Base-by-base conservation (phyloP, 2,797 vertebrate species). In the Microctenopoma steveboyesi region DNA sequence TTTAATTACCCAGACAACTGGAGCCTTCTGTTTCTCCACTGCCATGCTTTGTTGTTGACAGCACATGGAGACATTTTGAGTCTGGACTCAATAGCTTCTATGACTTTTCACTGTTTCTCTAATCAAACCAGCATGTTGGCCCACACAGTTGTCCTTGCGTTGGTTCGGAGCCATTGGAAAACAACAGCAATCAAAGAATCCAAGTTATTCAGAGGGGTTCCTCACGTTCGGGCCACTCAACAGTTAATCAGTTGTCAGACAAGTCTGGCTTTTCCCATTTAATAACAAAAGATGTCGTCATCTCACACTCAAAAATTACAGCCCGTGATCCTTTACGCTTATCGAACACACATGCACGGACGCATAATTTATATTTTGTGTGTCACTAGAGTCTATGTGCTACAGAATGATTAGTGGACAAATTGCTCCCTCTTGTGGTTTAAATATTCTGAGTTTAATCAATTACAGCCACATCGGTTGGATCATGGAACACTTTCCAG, bases 101-200 rank as follows among this genome's bases (percentile, higher is more conserved):
- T 61, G 79, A 82, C 81, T 76, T 88, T 86, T 87, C 87, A 74
- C 74, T 69, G 85, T 88, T 90, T 82, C 74, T 71, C 54, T 91
- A 91, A 94, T 92, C 76, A 69, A 82, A 89, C 30, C 90, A 83
- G 64, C 64, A 82, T 91, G 90, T 81, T 64, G 56, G 86, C 90
- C 89, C 87, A 87, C 88, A 89, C 90, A 90, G 83, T 81, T 86
- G 86, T 83, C 85, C 74, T 69, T 62, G 74, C 49, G 43, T 75
- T 76, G 64, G 69, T 81, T 80, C 18, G 59, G 49, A 81, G 74
- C 78, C 79, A 78, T 66, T 80, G 66, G 78, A 61, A 86, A 89
- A 89, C 74, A 71, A 89, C 74, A 71, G 61, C 79, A 66, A 76
- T 81, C 68, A 57, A 50, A 74, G 65, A 60, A 69, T 78, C 82